phyloP scores from a whole-genome alignment of 2,888 invertebrate species.

The Spatulosminthurus flaviceps region DNA sequence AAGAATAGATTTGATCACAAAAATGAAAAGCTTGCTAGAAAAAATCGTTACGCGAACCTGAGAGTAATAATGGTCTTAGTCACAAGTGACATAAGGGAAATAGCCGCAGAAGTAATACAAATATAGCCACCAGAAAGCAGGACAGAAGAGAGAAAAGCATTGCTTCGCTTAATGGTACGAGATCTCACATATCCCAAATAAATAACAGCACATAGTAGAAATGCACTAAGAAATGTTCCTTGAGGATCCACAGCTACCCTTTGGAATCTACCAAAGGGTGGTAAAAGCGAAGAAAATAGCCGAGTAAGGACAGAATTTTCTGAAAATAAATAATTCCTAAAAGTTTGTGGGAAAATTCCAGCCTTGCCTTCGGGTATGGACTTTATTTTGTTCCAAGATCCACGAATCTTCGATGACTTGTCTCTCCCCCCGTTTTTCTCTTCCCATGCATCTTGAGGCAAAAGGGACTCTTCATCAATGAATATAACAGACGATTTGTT shows the following conservation, averaged over 20 bases:
- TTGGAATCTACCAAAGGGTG: constrained; percentile 60
- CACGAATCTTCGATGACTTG: not conserved
- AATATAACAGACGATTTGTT: constrained; percentile 59
- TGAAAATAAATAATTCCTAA: constrained; percentile 61
- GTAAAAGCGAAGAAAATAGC: constrained; percentile 60
- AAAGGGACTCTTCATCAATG: constrained; percentile 58
- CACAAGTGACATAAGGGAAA: constrained; percentile 56
- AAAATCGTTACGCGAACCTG: constrained; percentile 51
- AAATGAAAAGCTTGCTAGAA: not conserved
- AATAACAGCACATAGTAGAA: constrained; percentile 58
- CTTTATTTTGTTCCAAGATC: constrained; percentile 32
- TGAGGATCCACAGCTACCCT: constrained; percentile 57
- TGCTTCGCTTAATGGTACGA: constrained; percentile 33
- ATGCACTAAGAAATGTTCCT: constrained; percentile 60
- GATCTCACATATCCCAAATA: constrained; percentile 58
- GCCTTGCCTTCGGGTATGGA: constrained; percentile 10
- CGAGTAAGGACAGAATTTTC: constrained; percentile 58
- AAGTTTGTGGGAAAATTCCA: constrained; percentile 53
- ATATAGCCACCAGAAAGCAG: constrained; percentile 58
- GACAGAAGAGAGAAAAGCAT: constrained; percentile 51
- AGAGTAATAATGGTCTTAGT: constrained; percentile 60
- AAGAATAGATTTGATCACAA: not conserved
- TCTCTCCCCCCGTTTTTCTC: constrained; percentile 39
- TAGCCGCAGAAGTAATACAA: constrained; percentile 49
- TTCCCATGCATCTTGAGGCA: constrained; percentile 43